These are phyloP conservation scores for Telmatochromis brichardi DNA, from an alignment of 2,113 vertebrate species.

Conservation along the genomic window DNA sequence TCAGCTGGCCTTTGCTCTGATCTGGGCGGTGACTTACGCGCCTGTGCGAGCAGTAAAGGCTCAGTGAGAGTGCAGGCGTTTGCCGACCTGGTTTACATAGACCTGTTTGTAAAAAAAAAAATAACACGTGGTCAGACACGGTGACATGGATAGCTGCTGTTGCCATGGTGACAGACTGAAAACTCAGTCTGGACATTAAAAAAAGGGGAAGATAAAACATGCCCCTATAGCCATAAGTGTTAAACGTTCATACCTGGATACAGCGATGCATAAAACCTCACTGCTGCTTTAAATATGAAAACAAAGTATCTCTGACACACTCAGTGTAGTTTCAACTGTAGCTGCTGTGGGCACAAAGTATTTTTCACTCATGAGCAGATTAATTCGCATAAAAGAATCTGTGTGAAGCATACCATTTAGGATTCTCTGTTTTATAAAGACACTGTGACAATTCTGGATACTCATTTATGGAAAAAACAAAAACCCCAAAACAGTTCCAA, in stretches of 20 bases:
- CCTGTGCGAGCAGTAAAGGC: neutral
- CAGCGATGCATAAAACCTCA: neutral
- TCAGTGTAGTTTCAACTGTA: neutral
- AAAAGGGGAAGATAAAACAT: neutral
- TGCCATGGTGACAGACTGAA: conserved; percentile 3
- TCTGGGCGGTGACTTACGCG: neutral
- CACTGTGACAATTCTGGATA: neutral
- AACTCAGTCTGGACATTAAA: neutral
- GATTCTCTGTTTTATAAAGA: neutral
- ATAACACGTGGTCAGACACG: neutral
- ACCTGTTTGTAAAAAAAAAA: neutral
- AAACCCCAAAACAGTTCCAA: neutral
- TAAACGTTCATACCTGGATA: neutral
- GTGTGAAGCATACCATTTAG: neutral
- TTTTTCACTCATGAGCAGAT: neutral
- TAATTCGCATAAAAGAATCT: neutral
- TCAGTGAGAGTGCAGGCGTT: neutral
- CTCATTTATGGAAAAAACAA: neutral
- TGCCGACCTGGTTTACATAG: conserved; percentile 1
- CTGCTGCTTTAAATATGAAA: neutral
- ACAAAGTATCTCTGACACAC: neutral
- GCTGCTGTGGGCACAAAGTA: neutral
- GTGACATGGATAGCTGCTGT: neutral
- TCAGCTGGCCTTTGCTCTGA: conserved; percentile 23
- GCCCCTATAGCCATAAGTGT: neutral